Conservation (phyloP, 2,113 vertebrate genomes). For the Embiotoca jacksoni region DNA sequence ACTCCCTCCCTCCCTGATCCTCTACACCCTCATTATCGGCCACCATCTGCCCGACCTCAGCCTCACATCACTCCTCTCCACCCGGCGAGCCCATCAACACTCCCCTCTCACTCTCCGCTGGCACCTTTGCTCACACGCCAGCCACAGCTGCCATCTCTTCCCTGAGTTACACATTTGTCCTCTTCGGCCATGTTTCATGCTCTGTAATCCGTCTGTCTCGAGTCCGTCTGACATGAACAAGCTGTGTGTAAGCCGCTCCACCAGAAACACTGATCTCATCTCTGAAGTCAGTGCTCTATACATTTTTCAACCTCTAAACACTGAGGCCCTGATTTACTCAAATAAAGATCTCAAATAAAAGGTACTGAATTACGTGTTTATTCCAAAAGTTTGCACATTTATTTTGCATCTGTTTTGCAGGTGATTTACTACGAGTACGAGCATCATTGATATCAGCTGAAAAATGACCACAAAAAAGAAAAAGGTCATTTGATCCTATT, state of each 20-base stretch:
- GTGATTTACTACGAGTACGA: too few relatives aligned
- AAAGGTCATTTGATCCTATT: too few relatives aligned
- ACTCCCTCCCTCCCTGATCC: constrained; percentile 39
- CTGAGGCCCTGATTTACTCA: background rate
- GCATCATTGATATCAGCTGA: too few relatives aligned
- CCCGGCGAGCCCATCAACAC: constrained; percentile 57
- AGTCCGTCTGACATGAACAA: constrained; percentile 50
- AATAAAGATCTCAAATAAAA: too few relatives aligned
- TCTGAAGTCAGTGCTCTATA: constrained; percentile 20
- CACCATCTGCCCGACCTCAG: constrained; percentile 75
- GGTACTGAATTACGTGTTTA: too few relatives aligned
- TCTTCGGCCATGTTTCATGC: constrained; percentile 46
- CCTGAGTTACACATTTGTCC: constrained; percentile 56
- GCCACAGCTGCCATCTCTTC: constrained; percentile 57
- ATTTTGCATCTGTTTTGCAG: too few relatives aligned
- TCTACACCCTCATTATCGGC: constrained; percentile 73
- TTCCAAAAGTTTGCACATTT: too few relatives aligned
- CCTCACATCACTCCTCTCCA: constrained; percentile 61
- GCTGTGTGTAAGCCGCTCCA: constrained; percentile 46
- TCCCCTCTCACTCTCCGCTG: constrained; percentile 51
- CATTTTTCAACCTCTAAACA: constrained; percentile 1
- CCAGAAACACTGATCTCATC: constrained; percentile 35
- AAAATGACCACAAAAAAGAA: too few relatives aligned
- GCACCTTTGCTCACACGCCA: constrained; percentile 56
- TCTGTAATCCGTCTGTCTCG: constrained; percentile 57